phyloP scores from a whole-genome alignment of 2,113 vertebrate species.

The Puffinus mauretanicus region DNA sequence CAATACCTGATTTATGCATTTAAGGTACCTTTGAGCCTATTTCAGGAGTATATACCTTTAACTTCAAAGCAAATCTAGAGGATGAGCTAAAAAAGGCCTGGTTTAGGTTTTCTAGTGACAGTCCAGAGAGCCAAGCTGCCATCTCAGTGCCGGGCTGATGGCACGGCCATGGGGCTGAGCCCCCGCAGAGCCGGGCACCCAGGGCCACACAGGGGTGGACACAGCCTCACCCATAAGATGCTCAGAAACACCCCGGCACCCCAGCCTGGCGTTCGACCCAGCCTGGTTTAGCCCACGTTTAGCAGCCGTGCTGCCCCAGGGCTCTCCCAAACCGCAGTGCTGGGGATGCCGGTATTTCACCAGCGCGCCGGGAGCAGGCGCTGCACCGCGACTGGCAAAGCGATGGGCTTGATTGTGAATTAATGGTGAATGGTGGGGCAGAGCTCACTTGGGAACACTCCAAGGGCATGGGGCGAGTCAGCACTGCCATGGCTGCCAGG shows the following conservation, averaged over 20 bases:
- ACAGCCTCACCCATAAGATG: not conserved
- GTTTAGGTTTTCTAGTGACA: not conserved
- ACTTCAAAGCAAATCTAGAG: not conserved
- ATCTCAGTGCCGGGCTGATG: rapidly evolving
- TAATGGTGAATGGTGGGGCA: not conserved
- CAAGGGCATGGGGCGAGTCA: rapidly evolving
- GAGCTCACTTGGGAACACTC: not conserved
- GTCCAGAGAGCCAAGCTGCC: not conserved
- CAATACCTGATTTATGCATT: not conserved
- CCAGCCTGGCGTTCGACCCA: rapidly evolving
- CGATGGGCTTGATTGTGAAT: not conserved
- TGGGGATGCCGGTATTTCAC: not conserved
- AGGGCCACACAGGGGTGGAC: rapidly evolving
- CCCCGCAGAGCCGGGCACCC: rapidly evolving
- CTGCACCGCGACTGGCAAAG: rapidly evolving
- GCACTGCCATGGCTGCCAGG: not conserved
- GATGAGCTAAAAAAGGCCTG: not conserved
- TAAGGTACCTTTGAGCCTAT: not conserved
- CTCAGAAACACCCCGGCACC: not conserved
- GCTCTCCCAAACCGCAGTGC: not conserved
- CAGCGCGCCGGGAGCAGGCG: not conserved
- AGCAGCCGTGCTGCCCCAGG: not conserved
- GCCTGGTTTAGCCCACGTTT: not conserved
- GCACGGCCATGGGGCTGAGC: rapidly evolving
- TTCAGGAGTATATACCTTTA: not conserved